Conservation (phyloP, 2,113 vertebrate species). For the Bubo bubo region DNA sequence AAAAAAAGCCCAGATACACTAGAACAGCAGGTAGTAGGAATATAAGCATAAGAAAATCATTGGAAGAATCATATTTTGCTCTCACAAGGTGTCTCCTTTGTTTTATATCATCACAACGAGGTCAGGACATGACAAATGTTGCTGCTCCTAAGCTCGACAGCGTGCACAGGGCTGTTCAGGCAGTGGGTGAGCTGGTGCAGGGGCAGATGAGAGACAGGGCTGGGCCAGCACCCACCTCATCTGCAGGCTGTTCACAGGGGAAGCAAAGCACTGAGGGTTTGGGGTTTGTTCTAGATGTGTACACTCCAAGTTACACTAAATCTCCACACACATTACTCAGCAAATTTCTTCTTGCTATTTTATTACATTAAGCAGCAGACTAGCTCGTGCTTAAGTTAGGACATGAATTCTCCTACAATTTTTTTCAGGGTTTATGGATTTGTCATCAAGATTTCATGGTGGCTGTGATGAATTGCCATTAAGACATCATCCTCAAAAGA, state of each 20-base stretch:
- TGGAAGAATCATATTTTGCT: neutral
- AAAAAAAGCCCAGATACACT: too few relatives aligned
- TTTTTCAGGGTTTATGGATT: conserved; percentile 24
- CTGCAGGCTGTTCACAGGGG: neutral
- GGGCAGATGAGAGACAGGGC: neutral
- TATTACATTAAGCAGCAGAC: conserved; percentile 18
- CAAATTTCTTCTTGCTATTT: neutral
- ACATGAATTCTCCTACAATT: conserved; percentile 32
- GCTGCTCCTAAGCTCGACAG: neutral
- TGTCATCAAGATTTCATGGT: conserved; percentile 52
- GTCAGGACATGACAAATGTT: neutral
- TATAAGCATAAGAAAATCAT: neutral
- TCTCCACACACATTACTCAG: conserved; percentile 32
- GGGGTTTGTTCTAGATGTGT: neutral
- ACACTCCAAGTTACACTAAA: neutral
- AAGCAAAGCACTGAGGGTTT: neutral
- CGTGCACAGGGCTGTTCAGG: neutral
- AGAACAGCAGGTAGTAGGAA: neutral
- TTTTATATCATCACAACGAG: neutral
- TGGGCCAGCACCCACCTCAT: neutral
- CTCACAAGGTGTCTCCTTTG: neutral
- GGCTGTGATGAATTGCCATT: conserved; percentile 27
- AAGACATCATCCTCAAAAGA: conserved; percentile 25
- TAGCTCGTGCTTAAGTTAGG: conserved; percentile 40
- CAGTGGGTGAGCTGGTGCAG: neutral